A percentile compares a stretch with the other conserved stretches of the same genome.
Conservation (phyloP, 2,888 invertebrate species). For the Mesopsocus fuscifrons region DNA sequence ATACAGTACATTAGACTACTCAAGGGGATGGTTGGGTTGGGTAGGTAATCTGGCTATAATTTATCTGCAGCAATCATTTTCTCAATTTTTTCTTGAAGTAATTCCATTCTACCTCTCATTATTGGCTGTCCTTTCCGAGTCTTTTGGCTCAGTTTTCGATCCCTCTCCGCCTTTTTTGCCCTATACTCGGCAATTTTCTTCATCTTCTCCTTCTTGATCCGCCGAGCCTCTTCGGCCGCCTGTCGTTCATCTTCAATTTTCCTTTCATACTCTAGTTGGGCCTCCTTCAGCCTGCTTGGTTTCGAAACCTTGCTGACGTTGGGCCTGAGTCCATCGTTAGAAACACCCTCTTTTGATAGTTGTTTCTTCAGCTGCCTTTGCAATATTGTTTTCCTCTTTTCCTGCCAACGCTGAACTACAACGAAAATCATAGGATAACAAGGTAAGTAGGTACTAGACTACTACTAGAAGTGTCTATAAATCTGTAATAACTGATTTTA, state of each 20-base stretch:
- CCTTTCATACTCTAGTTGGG: slow-evolving; percentile 31
- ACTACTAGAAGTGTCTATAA: too few species aligned
- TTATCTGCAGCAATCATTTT: slow-evolving; percentile 24
- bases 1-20: too few species aligned
- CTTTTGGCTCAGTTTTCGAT: slow-evolving; percentile 51
- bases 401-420: slow-evolving; percentile 42
- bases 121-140: slow-evolving; percentile 70
- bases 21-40: too few species aligned
- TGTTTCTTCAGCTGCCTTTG: slow-evolving; percentile 34
- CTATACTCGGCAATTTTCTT: slow-evolving; percentile 45
- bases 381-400: slow-evolving; percentile 36
- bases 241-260: slow-evolving; percentile 34
- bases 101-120: slow-evolving; percentile 62
- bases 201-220: slow-evolving; percentile 34
- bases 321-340: too few species aligned
- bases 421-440: slow-evolving; percentile 12
- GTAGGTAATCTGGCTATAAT: too few species aligned
- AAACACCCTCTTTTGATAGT: slow-evolving; percentile 27
- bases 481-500: too few species aligned
- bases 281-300: slow-evolving; percentile 30
- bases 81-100: slow-evolving; percentile 59
- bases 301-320: slow-evolving; percentile 9
- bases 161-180: slow-evolving; percentile 46
- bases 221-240: slow-evolving; percentile 28
- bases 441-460: too few species aligned